Base-by-base conservation (phyloP, 2,113 vertebrate genomes). In the Danio rerio region DNA sequence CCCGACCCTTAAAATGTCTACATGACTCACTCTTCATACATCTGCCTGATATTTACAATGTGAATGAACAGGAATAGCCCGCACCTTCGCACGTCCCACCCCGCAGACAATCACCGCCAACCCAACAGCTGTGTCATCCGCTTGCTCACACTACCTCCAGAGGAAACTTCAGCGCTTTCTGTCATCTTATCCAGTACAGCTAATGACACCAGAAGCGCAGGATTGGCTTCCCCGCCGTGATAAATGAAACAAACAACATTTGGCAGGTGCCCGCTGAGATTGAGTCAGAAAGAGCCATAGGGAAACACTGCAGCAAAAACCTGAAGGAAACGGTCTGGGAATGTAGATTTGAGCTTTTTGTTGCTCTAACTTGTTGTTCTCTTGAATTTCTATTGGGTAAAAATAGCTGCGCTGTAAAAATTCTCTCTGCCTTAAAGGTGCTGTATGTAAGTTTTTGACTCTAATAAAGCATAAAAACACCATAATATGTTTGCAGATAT, bases 11-110 rank as follows among this genome's bases (percentile, higher is more conserved):
- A 79, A 81, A 88, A 83, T 77, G 82, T 45, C 76, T 70, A 70
- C n/a, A 63, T 92, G 90, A 93, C 77, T 91, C 89, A 92, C 80
- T 83, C 75, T 82, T 56, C 70, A 12, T 73, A 76, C 47, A 80
- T 58, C 74, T 31, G 65, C 72, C 72, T 75, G 68, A 77, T 69
- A 70, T 78, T 83, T 70, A 75, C 55, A 84, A 53, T 71, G 31
- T 70, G 74, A 65, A 80, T 31, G 18, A 74, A 45, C 58, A 63
- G 5, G 4, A 56, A 83, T 63, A 52, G 6, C 55, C n/a, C 5
- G 10, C 40, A 55, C 68, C 56, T 62, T 61, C 16, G 11, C 59
- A 16, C 6, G 5, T n/a, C 69, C 45, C 50, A 62, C 49, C 70
- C 71, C 16, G 5, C 56, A 75, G 15, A 55, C 49, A 56, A 65